Base-by-base conservation (phyloP, 2,113 vertebrate genomes). In the Miniopterus natalensis region DNA sequence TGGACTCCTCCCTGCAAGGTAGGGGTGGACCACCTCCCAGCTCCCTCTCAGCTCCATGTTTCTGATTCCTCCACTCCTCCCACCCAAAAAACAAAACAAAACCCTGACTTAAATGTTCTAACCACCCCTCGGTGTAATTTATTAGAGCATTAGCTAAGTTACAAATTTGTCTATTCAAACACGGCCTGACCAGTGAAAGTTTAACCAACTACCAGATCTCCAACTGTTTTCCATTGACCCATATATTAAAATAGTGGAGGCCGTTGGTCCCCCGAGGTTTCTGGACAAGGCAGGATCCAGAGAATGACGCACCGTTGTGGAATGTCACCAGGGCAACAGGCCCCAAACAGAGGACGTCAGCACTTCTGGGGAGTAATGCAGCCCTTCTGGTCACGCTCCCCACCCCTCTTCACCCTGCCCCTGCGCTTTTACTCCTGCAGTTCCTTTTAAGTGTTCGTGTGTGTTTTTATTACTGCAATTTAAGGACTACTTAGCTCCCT, bases 161-260 rank as follows among this genome's bases (percentile, higher is more conserved):
- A 51, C 61, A 94, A 90, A 71, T 71, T 65, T 55, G 88, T 77
- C 88, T 84, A 9, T 81, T 96, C 84, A 94, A 84, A 71, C 71
- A 20, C n/a, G 89, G 84, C 68, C 87, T 57, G 81, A 85, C 92
- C 92, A 13, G 61, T 68, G 40, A 95, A 40, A 53, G 49, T 87
- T 81, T 18, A 78, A 68, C 78, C 88, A 75, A 49, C 89, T 88
- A 81, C 92, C 92, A 93, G 93, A 66, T 94, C 90, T 65, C 77
- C 68, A 66, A 84, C 96, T 47, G 83, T 83, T 95, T 97, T 97
- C 97, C 96, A 95, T 40, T 95, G 97, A 95, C 97, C 97, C 68
- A 94, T 75, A 95, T 95, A 91, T 96, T 85, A 89, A 93, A 96
- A 92, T 80, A 94, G 96, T 40, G 73, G 79, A 68, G 93, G 83